Conservation (phyloP, 2,888 invertebrate species). For the Synergus itoensis region DNA sequence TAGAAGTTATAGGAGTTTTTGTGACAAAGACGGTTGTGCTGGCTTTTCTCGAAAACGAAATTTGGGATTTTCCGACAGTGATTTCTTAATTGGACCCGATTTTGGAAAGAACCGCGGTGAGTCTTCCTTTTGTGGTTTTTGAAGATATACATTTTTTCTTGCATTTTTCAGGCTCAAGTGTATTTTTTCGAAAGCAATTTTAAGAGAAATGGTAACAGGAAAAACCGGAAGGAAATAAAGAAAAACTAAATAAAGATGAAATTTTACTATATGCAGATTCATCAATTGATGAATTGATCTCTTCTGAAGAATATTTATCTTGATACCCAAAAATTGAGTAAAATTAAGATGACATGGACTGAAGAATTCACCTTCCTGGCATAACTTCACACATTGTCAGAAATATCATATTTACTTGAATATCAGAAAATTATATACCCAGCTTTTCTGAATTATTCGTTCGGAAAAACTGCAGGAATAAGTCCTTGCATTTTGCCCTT, state of each 20-base stretch:
- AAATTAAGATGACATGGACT: too few species aligned
- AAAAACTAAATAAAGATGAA: too few species aligned
- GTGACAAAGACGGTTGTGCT: conserved; percentile 36
- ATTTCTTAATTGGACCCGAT: not conserved
- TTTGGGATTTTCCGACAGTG: conserved; percentile 1
- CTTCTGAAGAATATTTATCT: too few species aligned
- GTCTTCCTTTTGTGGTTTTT: not conserved
- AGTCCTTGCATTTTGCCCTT: too few species aligned
- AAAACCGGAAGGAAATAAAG: not conserved
- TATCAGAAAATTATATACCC: too few species aligned
- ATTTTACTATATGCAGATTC: not conserved
- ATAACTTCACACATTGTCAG: too few species aligned
- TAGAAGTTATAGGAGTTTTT: conserved; percentile 25
- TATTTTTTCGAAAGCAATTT: not conserved
- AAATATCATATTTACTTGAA: too few species aligned
- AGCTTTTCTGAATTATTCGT: too few species aligned
- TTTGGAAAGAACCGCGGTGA: conserved; percentile 1
- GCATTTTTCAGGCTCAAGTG: not conserved
- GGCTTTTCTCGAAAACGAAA: not conserved
- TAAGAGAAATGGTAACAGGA: not conserved
- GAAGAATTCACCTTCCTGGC: too few species aligned
- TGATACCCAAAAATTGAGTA: too few species aligned
- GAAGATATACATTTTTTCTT: not conserved
- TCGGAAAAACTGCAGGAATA: too few species aligned
- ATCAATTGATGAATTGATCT: too few species aligned